phyloP scores from a whole-genome alignment of 2,888 invertebrate species.

The Phortica magna region DNA sequence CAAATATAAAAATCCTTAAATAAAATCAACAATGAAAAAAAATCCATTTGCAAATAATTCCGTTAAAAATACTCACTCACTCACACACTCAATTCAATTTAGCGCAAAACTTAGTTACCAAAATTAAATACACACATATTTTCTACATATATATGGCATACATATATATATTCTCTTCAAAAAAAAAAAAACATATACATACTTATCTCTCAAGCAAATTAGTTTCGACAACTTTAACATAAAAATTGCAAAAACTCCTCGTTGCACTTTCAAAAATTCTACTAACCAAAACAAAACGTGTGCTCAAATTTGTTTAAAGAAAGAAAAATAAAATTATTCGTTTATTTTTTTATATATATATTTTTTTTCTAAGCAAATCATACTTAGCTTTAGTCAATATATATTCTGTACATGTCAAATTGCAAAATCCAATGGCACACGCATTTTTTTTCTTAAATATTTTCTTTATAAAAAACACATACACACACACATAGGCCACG shows the following conservation, averaged over 20 bases:
- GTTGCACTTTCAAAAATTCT: not conserved
- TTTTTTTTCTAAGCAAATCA: not conserved
- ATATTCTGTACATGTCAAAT: too few relatives aligned
- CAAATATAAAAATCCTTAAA: conserved; percentile 21
- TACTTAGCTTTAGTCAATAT: too few relatives aligned
- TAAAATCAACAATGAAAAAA: conserved; percentile 18
- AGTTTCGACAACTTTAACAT: not conserved
- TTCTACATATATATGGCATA: not conserved
- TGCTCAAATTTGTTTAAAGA: not conserved
- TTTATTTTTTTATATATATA: conserved; percentile 9
- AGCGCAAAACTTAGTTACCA: conserved; percentile 4
- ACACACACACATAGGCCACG: too few relatives aligned
- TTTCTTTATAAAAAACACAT: too few relatives aligned
- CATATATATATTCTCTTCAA: not conserved
- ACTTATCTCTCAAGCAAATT: not conserved
- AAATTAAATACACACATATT: conserved; percentile 10
- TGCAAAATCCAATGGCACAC: too few relatives aligned
- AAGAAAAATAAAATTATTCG: not conserved
- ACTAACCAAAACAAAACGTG: not conserved
- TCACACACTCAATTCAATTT: conserved; percentile 15
- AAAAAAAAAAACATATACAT: not conserved
- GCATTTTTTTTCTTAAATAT: too few relatives aligned
- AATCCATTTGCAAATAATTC: conserved; percentile 31
- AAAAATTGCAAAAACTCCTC: conserved; percentile 1
- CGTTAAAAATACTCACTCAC: conserved; percentile 9